These are phyloP conservation scores for Troides helena DNA, from an alignment of 2,888 invertebrate genomes.

Conservation along the genomic window DNA sequence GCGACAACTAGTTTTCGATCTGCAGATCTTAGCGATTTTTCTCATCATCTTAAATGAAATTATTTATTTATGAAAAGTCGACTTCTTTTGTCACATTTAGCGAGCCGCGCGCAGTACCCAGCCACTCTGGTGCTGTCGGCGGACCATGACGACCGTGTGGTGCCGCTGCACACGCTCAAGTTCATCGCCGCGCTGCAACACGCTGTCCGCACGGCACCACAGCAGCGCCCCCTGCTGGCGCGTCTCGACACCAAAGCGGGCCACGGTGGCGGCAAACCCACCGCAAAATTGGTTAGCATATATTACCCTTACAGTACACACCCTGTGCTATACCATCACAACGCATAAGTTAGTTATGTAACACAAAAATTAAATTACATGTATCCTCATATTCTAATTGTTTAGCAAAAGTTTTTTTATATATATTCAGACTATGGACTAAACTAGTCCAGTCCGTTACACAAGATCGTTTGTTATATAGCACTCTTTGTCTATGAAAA, in stretches of 20 bases:
- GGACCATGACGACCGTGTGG: slow-evolving; percentile 99
- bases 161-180: slow-evolving; percentile 97
- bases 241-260: slow-evolving; percentile 97
- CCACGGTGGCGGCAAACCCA: slow-evolving; percentile 98
- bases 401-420: neutral
- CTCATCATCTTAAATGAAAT: too few species aligned
- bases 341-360: too few species aligned
- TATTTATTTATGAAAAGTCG: too few species aligned
- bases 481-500: too few species aligned
- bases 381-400: neutral
- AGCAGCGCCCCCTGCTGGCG: slow-evolving; percentile 92
- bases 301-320: neutral
- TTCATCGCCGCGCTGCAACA: slow-evolving; percentile 95
- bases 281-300: slow-evolving; percentile 89
- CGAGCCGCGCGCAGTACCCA: slow-evolving; percentile 87
- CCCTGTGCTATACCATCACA: neutral
- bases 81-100: neutral
- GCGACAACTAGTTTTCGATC: too few species aligned
- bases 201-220: slow-evolving; percentile 77
- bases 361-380: too few species aligned
- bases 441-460: too few species aligned
- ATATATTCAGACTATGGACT: too few species aligned
- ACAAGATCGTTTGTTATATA: too few species aligned
- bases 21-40: too few species aligned
- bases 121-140: slow-evolving; percentile 95